Conservation (phyloP, 2,113 vertebrate species). For the Dicrurus megarhynchus region DNA sequence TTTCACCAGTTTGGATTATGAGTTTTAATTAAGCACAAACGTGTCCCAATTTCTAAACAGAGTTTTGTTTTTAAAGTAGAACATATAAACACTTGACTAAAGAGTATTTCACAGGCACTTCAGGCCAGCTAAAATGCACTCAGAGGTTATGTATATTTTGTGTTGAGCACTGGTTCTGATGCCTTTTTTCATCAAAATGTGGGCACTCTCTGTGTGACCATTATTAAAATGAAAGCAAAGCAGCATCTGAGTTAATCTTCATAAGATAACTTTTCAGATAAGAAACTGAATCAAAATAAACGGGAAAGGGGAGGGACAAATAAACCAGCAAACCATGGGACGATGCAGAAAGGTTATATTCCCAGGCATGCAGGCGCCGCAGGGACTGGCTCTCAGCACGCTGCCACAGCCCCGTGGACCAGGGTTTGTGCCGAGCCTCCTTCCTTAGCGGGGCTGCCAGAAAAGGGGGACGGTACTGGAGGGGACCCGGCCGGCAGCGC, state of each 20-base stretch:
- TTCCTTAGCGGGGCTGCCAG: not conserved
- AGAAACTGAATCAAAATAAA: not conserved
- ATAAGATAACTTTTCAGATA: not conserved
- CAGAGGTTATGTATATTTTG: fast-evolving
- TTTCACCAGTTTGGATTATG: not conserved
- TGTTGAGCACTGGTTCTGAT: fast-evolving
- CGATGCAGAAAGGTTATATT: not conserved
- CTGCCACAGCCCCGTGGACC: not conserved
- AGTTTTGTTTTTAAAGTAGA: not conserved
- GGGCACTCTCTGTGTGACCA: not conserved
- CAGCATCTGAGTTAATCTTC: not conserved
- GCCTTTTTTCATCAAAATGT: not conserved
- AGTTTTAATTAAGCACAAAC: not conserved
- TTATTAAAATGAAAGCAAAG: not conserved
- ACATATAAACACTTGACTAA: no score
- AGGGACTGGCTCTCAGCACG: no score
- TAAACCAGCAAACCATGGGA: not conserved
- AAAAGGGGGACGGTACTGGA: not conserved
- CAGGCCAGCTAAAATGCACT: not conserved
- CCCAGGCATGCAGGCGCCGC: not conserved
- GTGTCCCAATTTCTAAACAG: fast-evolving
- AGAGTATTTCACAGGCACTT: not conserved
- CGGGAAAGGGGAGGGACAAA: not conserved
- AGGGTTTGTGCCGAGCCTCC: not conserved
- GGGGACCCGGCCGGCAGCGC: not conserved